A percentile compares a stretch with the other conserved stretches of the same genome.
Evolutionary conservation across 2,888 invertebrate species (phyloP).

Genomic region (Drosophila meridionalis): DNA sequence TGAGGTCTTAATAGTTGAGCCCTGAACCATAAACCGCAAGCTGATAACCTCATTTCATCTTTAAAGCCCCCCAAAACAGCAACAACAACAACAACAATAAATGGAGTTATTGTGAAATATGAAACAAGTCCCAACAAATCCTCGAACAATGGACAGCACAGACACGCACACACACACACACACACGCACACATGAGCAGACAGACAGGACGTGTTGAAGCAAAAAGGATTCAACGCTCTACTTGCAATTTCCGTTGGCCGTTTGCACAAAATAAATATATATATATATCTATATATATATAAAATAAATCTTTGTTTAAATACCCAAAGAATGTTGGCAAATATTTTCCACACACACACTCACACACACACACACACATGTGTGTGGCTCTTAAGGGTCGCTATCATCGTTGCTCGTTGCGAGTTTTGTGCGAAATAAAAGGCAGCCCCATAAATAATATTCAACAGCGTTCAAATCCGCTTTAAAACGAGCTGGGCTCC

Average conservation of each 20-base stretch:
- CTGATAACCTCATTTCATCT: slow-evolving; percentile 75
- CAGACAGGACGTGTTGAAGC: slow-evolving; percentile 72
- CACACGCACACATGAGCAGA: slow-evolving; percentile 20
- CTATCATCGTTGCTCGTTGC: slow-evolving; percentile 43
- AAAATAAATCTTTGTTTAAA: slow-evolving; percentile 79
- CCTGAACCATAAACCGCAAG: slow-evolving; percentile 56
- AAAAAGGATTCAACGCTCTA: slow-evolving; percentile 80
- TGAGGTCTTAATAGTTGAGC: slow-evolving; percentile 51
- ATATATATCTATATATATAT: slow-evolving; percentile 35
- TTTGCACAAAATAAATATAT: slow-evolving; percentile 55
- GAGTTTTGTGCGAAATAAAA: slow-evolving; percentile 64
- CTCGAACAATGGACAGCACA: slow-evolving; percentile 69
- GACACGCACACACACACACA: slow-evolving; percentile 30
- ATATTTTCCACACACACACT: slow-evolving; percentile 57
- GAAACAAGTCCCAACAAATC: slow-evolving; percentile 80
- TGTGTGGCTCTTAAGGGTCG: slow-evolving; percentile 63
- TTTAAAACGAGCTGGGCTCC: slow-evolving; percentile 66
- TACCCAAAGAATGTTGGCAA: slow-evolving; percentile 79
- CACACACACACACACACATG: slow-evolving; percentile 19
- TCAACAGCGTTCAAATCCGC: slow-evolving; percentile 76
- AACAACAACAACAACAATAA: slow-evolving; percentile 56
- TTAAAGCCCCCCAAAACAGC: slow-evolving; percentile 56
- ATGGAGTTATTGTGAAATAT: slow-evolving; percentile 80
- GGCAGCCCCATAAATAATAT: slow-evolving; percentile 72
- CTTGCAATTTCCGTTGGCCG: slow-evolving; percentile 78